Base-by-base conservation (phyloP, 2,888 invertebrate species). In the Thereva unica region DNA sequence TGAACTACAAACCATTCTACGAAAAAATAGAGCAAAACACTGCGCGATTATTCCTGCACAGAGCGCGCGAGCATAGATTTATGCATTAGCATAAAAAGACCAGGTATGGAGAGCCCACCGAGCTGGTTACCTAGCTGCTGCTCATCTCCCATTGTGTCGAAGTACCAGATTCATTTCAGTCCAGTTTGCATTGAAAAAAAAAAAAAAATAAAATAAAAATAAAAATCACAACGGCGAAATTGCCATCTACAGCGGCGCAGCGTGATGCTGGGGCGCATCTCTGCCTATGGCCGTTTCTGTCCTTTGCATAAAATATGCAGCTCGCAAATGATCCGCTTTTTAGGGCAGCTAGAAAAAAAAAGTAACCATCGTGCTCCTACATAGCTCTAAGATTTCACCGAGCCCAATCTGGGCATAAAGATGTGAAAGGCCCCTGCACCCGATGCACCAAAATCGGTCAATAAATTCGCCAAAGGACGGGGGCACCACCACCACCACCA, bases 391-490 rank as follows among this genome's bases (percentile, higher is more conserved):
- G 63, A 63, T 64, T 53, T 64, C 38, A 9, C 53, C 44, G 44
- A 52, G 41, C 42, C 44, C 35, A 64, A 64, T 53, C 42, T 64
- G 64, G 64, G 52, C 44, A 64, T 50, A 44, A 47, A 47, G 44
- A 53, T 64, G 42, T 38, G 59, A 12, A 59, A 47, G 59, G 59
- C 59, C 59, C 49, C 49, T 59, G 49, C 59, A 59, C 59, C 59
- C 59, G 38, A 37, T 59, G 59, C 59, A 49, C 59, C 53, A 64
- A 53, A 64, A 64, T 64, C 64, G 64, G 64, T 64, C 64, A 64
- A 64, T 64, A 64, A 64, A 64, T 64, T 53, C 35, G 37, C 38
- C 5, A 0, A 4, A 37, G 45, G 45, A 44, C 35, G 54, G 40
- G 54, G 23, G 42, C 44, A 44, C 35, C n/a, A n/a, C n/a, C n/a